Percentiles rank a stretch among this genome's conserved stretches.
Conservation (phyloP, 2,888 invertebrate species). For the Ecliptopera silaceata region DNA sequence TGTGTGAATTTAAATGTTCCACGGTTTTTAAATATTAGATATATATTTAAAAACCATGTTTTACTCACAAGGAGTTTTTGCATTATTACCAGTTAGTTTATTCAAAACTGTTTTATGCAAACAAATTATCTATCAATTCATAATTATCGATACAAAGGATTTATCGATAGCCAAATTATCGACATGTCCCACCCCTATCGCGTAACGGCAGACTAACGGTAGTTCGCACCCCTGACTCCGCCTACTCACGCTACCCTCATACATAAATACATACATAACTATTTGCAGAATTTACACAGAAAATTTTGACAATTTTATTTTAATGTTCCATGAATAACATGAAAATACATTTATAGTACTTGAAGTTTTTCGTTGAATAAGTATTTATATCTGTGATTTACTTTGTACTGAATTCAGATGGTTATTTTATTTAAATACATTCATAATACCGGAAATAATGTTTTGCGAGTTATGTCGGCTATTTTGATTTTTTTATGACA, state of each 20-base stretch:
- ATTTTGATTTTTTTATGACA: too few species aligned
- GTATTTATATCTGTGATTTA: background rate
- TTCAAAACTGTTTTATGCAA: too few species aligned
- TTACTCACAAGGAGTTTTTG: too few species aligned
- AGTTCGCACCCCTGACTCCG: constrained; percentile 51
- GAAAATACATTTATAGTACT: background rate
- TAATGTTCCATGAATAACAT: constrained; percentile 1
- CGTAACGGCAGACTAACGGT: constrained; percentile 69
- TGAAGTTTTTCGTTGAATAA: too few species aligned
- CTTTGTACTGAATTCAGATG: background rate
- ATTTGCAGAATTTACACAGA: constrained; percentile 13
- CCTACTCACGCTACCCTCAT: constrained; percentile 50
- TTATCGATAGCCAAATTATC: constrained; percentile 15
- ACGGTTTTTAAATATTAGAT: too few species aligned
- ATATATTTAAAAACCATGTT: too few species aligned
- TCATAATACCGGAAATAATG: too few species aligned
- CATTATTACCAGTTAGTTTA: too few species aligned
- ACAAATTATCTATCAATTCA: too few species aligned
- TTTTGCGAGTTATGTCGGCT: too few species aligned
- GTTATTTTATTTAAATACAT: too few species aligned
- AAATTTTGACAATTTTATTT: background rate
- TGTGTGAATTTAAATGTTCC: too few species aligned
- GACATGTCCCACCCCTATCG: constrained; percentile 46
- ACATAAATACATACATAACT: constrained; percentile 10
- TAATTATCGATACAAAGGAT: background rate